A percentile compares a stretch with the other conserved stretches of the same genome.
phyloP scores from a whole-genome alignment of 2,888 invertebrate genomes.

The Coremacera marginata region DNA sequence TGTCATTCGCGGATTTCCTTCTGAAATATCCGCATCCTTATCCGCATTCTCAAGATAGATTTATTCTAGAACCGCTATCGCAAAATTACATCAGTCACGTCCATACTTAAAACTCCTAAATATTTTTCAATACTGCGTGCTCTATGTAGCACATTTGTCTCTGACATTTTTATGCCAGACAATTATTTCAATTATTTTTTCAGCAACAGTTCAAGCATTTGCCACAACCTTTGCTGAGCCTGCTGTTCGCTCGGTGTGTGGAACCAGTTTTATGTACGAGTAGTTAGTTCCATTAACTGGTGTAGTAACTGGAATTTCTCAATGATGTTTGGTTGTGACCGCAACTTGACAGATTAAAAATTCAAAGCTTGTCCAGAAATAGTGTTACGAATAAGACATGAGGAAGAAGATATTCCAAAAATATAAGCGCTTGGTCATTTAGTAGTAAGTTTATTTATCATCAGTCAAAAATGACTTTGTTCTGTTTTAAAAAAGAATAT shows the following conservation, averaged over 20 bases:
- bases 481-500: no score
- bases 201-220: slow-evolving; percentile 27
- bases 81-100: no score
- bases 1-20: no score
- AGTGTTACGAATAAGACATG: no score
- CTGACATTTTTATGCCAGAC: slow-evolving; percentile 11
- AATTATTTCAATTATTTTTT: slow-evolving; percentile 14
- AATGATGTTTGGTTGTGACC: not conserved
- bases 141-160: slow-evolving; percentile 29
- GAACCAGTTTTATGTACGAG: slow-evolving; percentile 28
- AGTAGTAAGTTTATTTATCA: no score
- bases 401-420: no score
- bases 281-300: not conserved
- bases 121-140: not conserved
- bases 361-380: not conserved
- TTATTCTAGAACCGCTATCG: no score
- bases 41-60: no score
- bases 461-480: no score
- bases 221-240: not conserved
- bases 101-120: no score
- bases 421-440: no score
- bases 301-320: not conserved
- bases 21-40: no score
- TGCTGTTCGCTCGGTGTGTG: not conserved
- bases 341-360: not conserved